Percentiles rank a stretch among this genome's conserved stretches.
phyloP scores from a whole-genome alignment of 2,797 vertebrate genomes.

The Gallinago nigripennis region DNA sequence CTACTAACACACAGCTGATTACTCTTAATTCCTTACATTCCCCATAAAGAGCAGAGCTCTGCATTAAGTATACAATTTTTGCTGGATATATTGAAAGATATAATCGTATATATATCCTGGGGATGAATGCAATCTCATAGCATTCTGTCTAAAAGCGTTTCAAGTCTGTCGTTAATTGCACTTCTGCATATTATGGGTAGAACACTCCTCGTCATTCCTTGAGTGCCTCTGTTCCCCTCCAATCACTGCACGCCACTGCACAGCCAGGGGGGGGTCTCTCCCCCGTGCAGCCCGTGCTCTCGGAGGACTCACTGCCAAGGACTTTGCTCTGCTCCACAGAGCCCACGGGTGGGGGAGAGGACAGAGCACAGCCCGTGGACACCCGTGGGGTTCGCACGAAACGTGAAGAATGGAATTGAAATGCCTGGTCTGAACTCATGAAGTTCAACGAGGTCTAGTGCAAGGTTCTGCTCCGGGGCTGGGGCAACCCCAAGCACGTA shows the following conservation, averaged over 20 bases:
- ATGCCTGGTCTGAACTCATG: background rate
- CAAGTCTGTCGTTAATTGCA: background rate
- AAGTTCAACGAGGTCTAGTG: background rate
- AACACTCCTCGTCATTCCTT: background rate
- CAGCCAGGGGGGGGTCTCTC: background rate
- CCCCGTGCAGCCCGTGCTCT: background rate
- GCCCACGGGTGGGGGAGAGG: background rate
- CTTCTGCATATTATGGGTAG: background rate
- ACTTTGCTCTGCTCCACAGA: background rate
- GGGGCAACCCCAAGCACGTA: background rate
- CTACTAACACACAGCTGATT: constrained; percentile 40
- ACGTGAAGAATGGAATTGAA: accelerated
- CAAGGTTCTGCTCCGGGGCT: background rate
- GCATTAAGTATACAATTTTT: constrained; percentile 1
- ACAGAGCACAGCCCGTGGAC: accelerated
- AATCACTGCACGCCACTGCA: background rate
- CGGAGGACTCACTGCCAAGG: background rate
- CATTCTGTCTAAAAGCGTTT: background rate
- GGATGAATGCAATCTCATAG: background rate
- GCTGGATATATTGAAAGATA: background rate
- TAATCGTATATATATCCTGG: background rate
- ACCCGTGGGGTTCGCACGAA: accelerated
- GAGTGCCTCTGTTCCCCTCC: background rate
- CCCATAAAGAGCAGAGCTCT: background rate
- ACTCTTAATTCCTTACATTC: constrained; percentile 1